Evolutionary conservation across 2,797 vertebrate genomes (phyloP).

Genomic region (Amblyraja radiata): DNA sequence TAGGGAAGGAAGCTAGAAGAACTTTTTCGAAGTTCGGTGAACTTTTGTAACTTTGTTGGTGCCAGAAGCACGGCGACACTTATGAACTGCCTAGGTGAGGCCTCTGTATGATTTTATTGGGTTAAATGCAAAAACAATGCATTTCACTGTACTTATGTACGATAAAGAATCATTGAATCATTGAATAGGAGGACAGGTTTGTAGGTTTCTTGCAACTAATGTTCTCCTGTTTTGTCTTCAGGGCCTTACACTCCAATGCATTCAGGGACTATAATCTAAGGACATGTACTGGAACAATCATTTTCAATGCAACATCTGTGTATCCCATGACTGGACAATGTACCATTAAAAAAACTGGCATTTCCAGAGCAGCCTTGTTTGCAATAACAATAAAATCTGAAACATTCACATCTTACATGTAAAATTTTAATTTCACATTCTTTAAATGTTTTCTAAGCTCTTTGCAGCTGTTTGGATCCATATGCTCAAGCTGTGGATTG

Average conservation of each 20-base stretch:
- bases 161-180: too few species aligned
- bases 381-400: slow-evolving; percentile 26
- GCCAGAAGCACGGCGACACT: too few species aligned
- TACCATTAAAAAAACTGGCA: background rate
- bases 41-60: too few species aligned
- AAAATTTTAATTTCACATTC: slow-evolving; percentile 33
- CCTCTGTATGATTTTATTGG: too few species aligned
- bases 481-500: background rate
- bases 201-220: background rate
- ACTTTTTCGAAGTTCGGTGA: too few species aligned
- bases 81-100: too few species aligned
- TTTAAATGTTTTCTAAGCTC: slow-evolving; percentile 12
- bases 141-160: too few species aligned
- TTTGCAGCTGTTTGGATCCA: slow-evolving; percentile 30
- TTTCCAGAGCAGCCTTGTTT: slow-evolving; percentile 25
- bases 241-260: background rate
- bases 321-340: background rate
- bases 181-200: too few species aligned
- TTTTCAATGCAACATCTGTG: slow-evolving; percentile 4
- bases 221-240: background rate
- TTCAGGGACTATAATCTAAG: background rate
- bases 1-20: too few species aligned
- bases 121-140: too few species aligned
- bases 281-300: background rate
- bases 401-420: slow-evolving; percentile 26